phyloP scores from a whole-genome alignment of 2,113 vertebrate species.

The Syrmaticus mikado region DNA sequence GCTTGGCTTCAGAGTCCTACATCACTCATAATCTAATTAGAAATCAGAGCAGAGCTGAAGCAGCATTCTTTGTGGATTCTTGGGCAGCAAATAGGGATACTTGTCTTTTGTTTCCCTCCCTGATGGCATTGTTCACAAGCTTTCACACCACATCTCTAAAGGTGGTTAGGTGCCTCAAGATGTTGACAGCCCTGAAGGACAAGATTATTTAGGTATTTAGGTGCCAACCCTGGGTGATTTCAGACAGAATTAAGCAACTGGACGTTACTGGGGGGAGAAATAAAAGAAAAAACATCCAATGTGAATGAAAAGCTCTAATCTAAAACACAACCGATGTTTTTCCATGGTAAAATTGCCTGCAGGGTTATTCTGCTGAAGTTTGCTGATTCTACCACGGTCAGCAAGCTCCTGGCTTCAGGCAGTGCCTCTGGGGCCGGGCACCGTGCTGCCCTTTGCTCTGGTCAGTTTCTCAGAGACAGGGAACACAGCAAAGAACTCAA shows the following conservation, averaged over 20 bases:
- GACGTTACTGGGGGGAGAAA: background rate
- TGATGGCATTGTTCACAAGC: conserved; percentile 62
- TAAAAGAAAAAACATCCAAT: background rate
- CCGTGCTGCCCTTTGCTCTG: rapidly evolving
- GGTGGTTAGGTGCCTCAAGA: conserved; percentile 72
- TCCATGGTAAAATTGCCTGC: conserved; percentile 6
- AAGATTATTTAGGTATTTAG: conserved; percentile 68
- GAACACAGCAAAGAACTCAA: background rate
- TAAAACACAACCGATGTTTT: background rate
- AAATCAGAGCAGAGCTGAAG: conserved; percentile 75
- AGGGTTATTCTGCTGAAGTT: background rate
- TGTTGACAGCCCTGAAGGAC: conserved; percentile 73
- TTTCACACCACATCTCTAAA: conserved; percentile 66
- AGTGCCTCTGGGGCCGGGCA: rapidly evolving
- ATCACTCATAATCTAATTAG: conserved; percentile 71
- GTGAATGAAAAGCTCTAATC: conserved; percentile 26
- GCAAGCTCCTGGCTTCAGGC: background rate
- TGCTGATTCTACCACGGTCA: background rate
- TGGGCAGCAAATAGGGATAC: conserved; percentile 72
- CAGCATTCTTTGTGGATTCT: conserved; percentile 71
- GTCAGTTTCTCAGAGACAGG: background rate
- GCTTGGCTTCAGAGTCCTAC: conserved; percentile 70
- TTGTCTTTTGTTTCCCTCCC: conserved; percentile 68
- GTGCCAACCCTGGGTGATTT: conserved; percentile 52
- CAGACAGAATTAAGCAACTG: conserved; percentile 61